Evolutionary conservation across 2,797 vertebrate species (phyloP).

Genomic region (Cynodonichthys magdalenae): DNA sequence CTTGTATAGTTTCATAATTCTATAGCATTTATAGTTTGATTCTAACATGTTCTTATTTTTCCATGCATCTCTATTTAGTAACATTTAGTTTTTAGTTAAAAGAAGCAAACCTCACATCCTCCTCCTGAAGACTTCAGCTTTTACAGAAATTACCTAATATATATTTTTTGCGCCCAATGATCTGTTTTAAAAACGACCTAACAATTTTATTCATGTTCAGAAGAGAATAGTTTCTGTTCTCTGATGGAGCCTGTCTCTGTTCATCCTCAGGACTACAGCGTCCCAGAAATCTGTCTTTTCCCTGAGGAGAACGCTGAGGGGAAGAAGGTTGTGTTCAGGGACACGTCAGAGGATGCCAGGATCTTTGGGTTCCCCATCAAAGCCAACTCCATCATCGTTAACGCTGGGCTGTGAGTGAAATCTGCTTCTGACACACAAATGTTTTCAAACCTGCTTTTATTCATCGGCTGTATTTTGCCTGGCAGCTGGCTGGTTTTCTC

Average conservation of each 20-base stretch:
- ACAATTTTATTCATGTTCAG: no score
- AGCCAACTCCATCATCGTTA: constrained; percentile 89
- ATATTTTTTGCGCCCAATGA: no score
- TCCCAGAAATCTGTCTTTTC: constrained; percentile 90
- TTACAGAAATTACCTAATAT: no score
- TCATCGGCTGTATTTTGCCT: neutral
- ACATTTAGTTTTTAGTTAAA: no score
- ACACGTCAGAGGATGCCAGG: constrained; percentile 85
- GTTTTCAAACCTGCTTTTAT: neutral
- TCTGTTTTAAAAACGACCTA: no score
- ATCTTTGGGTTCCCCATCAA: constrained; percentile 82
- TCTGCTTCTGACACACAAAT: neutral
- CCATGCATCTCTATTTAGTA: no score
- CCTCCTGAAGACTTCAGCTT: no score
- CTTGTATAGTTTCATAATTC: no score
- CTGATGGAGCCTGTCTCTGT: neutral
- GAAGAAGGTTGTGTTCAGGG: constrained; percentile 82
- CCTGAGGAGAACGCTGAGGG: constrained; percentile 88
- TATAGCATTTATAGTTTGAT: no score
- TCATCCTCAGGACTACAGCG: constrained; percentile 85
- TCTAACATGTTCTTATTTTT: no score
- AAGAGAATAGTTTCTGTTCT: neutral
- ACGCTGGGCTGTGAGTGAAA: constrained; percentile 90
- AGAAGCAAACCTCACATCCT: no score
- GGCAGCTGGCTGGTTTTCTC: constrained; percentile 92